phyloP scores from a whole-genome alignment of 2,888 invertebrate species.

The Matsumyia berberina region DNA sequence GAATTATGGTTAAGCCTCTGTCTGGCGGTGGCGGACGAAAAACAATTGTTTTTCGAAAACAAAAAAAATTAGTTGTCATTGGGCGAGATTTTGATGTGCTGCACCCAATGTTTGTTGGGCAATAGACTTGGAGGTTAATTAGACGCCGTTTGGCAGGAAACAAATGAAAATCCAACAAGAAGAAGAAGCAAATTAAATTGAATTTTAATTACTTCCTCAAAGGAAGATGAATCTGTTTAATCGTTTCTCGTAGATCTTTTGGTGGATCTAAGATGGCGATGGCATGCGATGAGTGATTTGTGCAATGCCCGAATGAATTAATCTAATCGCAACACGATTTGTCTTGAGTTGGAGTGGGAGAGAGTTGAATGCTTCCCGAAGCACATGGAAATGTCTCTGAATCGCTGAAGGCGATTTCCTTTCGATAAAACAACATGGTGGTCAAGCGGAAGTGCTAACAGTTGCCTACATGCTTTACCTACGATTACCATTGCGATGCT shows the following conservation, averaged over 20 bases:
- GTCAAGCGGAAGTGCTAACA: too few relatives aligned
- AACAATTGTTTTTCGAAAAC: constrained; percentile 13
- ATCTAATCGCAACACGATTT: background rate
- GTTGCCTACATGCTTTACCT: too few relatives aligned
- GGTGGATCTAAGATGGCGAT: background rate
- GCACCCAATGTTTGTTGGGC: constrained; percentile 43
- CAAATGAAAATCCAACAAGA: background rate
- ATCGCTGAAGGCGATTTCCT: too few relatives aligned
- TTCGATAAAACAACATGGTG: too few relatives aligned
- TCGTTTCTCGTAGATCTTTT: constrained; percentile 4
- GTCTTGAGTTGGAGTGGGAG: too few relatives aligned
- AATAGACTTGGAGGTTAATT: constrained; percentile 40
- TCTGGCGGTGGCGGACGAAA: background rate
- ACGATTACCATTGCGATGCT: too few relatives aligned
- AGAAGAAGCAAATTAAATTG: too few relatives aligned
- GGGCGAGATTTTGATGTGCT: constrained; percentile 26
- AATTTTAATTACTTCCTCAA: constrained; percentile 32
- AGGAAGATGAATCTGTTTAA: constrained; percentile 6
- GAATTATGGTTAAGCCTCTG: constrained; percentile 1
- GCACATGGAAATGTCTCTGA: too few relatives aligned
- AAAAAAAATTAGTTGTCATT: constrained; percentile 27
- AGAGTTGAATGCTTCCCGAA: too few relatives aligned
- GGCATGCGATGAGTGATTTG: background rate
- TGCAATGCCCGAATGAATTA: background rate
- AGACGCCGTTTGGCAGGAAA: background rate